Base-by-base conservation (phyloP, 2,888 invertebrate species). In the Harpalus rufipes region DNA sequence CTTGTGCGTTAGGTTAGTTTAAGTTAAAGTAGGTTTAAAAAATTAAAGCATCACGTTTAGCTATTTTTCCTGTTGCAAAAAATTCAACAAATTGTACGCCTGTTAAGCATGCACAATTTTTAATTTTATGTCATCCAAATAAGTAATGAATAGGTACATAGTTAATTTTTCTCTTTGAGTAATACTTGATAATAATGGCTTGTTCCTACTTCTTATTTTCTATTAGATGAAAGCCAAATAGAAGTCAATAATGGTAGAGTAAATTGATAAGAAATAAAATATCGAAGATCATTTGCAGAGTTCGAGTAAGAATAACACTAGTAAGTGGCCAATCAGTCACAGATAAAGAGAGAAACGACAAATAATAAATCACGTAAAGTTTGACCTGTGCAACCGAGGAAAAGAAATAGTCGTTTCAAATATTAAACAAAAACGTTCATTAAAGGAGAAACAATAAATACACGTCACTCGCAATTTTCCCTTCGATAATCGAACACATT, bases 361-460 rank as follows among this genome's bases (percentile, higher is more conserved):
- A 58, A 78, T 78, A 78, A 78, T 78, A 78, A 78, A 78, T 78
- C 78, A 78, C 58, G 78, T 56, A 78, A 74, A 12, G 12, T 51
- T 74, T 74, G 74, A 78, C 78, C 78, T 58, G 58, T 1, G 16
- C 51, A 44, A 51, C 44, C 44, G 74, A 21, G 32, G 58, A 56
- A 80, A 80, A 59, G 80, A 80, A 61, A 80, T 61, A 61, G 80
- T 80, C 59, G 63, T 80, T 44, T 61, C 18, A 80, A 80, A 80
- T 80, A 80, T 80, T 80, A 80, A 61, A 80, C 61, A 80, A 80
- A 80, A 80, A 80, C 39, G 12, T 61, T 80, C 59, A 61, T 80
- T 81, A 68, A 72, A 51, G 56, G 72, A 61, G 78, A 78, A 76
- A 84, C 84, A 84, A 84, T 84, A 84, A 84, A 84, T 84, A 84